phyloP scores from a whole-genome alignment of 2,888 invertebrate genomes.

The Xanthia icteritia region DNA sequence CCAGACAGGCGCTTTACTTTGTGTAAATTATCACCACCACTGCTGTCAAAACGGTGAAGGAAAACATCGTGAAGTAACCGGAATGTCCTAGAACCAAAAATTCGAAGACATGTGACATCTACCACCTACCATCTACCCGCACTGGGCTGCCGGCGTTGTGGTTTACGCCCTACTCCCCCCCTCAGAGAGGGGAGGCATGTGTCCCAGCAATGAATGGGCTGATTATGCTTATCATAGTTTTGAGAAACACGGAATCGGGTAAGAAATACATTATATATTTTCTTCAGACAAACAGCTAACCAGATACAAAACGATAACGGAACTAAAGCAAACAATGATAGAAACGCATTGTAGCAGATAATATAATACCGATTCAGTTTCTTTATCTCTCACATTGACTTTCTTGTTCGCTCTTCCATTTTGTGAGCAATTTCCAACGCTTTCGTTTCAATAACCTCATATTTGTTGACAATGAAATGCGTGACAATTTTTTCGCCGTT shows the following conservation, averaged over 20 bases:
- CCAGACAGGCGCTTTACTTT: no score
- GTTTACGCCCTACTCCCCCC: no score
- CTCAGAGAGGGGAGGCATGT: no score
- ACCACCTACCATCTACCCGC: no score
- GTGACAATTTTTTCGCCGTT: conserved; percentile 70
- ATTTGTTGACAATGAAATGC: conserved; percentile 80
- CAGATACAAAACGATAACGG: conserved; percentile 50
- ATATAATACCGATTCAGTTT: conserved; percentile 63
- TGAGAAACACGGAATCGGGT: background rate
- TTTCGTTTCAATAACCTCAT: conserved; percentile 79
- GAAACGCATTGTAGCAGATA: conserved; percentile 61
- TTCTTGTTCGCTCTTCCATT: conserved; percentile 82
- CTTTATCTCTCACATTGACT: conserved; percentile 70
- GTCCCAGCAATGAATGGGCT: no score
- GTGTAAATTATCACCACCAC: no score
- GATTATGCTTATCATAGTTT: no score
- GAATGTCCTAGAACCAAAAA: no score
- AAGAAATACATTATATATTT: background rate
- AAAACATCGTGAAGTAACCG: no score
- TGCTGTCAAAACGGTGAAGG: no score
- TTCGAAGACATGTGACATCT: no score
- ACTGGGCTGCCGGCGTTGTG: no score
- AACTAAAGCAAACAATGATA: conserved; percentile 64
- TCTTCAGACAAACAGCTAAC: conserved; percentile 14
- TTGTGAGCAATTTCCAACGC: conserved; percentile 83